Evolutionary conservation across 2,888 invertebrate species (phyloP), one percentile per base, ranked within the genome.

Genomic region (Andrena bucephala): DNA sequence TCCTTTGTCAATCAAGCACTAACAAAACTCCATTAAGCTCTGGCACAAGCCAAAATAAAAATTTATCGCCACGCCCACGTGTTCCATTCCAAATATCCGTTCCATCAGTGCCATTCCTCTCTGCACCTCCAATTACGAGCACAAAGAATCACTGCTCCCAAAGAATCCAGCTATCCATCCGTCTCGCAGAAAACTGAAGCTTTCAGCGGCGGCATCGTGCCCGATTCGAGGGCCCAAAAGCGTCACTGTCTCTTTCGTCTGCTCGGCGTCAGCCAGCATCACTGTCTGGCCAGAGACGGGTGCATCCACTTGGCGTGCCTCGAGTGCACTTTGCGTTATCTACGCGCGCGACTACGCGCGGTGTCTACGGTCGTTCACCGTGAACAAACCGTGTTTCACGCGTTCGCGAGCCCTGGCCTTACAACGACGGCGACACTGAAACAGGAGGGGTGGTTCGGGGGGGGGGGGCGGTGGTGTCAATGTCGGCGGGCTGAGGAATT

Each of bases 401-500:
- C 33, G 48, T 2, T 69, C 50, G 72, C 33, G 48, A 62, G 3
- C 20, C 24, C 24, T 57, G 13, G 52, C 52, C 52, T 62, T 66
- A 42, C 24, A 33, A 52, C 20, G 29, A 33, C 42, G 54, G 69
- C 16, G 73, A 57, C 20, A 33, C 70, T 65, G 67, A 69, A 77
- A 77, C 31, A 54, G n/a, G 54, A 33, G 48, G 67, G 42, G 42
- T 42, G 42, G 42, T 16, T 5, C 42, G 16, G 13, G 42, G 24
- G 29, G 29, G 29, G 13, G 50, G 29, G 36, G 29, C 10, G 36
- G 29, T 29, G 27, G 36, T 48, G 84, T 50, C 70, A 66, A 48
- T 50, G 54, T 70, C 84, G 77, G 57, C 79, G 57, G 57, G 83
- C 72, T 75, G 83, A 78, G 75, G 85, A 90, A 89, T 90, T 90